phyloP scores from a whole-genome alignment of 1,140 invertebrate genomes.

The Plectus sambesii region DNA sequence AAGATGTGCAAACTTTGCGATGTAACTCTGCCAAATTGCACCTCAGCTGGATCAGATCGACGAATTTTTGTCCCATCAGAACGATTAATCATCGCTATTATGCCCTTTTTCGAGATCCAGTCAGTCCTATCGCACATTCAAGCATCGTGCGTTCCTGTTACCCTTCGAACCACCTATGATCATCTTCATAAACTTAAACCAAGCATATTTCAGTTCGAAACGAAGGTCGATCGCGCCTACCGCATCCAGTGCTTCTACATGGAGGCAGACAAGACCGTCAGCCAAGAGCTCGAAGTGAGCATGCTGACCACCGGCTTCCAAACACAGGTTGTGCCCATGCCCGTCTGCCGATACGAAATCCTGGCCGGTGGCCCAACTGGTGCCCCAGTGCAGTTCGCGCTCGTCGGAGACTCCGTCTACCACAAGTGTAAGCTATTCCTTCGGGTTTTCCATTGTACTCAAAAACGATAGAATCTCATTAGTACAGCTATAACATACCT shows the following conservation, averaged over 20 bases:
- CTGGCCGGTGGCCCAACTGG: constrained; percentile 28
- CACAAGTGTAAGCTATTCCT: too few species aligned
- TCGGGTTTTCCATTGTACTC: too few species aligned
- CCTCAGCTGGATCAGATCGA: too few species aligned
- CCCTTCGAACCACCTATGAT: constrained; percentile 43
- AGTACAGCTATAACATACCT: too few species aligned
- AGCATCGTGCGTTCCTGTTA: too few species aligned
- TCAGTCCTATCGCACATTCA: too few species aligned
- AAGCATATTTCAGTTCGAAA: constrained; percentile 31
- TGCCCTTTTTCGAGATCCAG: too few species aligned
- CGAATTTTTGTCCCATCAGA: too few species aligned
- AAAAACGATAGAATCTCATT: too few species aligned
- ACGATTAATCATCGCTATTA: too few species aligned
- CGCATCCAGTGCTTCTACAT: constrained; percentile 33
- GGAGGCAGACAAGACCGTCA: constrained; percentile 31
- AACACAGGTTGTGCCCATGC: constrained; percentile 29
- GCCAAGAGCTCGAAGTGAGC: constrained; percentile 25
- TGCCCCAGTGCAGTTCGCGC: constrained; percentile 25
- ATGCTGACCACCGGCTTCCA: constrained; percentile 31
- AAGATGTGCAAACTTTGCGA: too few species aligned
- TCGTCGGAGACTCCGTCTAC: constrained; percentile 27
- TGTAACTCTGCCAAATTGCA: too few species aligned
- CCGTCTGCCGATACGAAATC: constrained; percentile 29
- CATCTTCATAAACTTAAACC: constrained; percentile 40
- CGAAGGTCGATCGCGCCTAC: constrained; percentile 30